A percentile compares a stretch with the other conserved stretches of the same genome.
phyloP scores from a whole-genome alignment of 2,888 invertebrate species.

The Chrysomela aeneicollis region DNA sequence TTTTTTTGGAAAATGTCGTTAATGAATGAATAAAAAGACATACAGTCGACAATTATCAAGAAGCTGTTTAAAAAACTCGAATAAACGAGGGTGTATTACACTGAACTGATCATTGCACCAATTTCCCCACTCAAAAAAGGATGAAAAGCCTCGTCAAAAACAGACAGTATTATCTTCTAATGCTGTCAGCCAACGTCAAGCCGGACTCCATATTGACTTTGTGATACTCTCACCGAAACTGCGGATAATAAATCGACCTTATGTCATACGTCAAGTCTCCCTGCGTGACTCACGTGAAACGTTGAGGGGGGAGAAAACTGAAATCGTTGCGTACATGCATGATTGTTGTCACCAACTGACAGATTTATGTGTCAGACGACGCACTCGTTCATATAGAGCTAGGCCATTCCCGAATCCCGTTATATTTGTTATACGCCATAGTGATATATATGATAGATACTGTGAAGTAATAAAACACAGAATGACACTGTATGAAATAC shows the following conservation, averaged over 20 bases:
- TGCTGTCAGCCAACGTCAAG: too few species aligned
- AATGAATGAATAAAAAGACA: too few species aligned
- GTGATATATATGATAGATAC: conserved; percentile 46
- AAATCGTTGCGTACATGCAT: conserved; percentile 19
- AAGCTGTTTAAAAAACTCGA: too few species aligned
- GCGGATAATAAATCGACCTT: conserved; percentile 10
- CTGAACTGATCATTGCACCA: too few species aligned
- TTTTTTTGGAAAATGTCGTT: too few species aligned
- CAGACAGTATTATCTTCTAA: too few species aligned
- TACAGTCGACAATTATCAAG: too few species aligned
- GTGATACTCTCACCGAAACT: too few species aligned
- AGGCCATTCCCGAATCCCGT: conserved; percentile 35
- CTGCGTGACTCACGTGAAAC: conserved; percentile 27
- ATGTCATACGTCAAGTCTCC: conserved; percentile 41
- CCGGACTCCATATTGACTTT: too few species aligned
- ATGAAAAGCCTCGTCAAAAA: too few species aligned
- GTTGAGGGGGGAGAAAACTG: background rate
- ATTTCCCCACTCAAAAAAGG: too few species aligned
- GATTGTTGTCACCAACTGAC: conserved; percentile 34
- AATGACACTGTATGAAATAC: conserved; percentile 48
- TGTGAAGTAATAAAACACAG: conserved; percentile 46
- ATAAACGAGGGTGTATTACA: too few species aligned
- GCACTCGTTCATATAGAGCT: conserved; percentile 31
- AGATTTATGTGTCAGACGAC: conserved; percentile 42
- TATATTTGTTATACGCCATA: conserved; percentile 41